These are phyloP conservation scores for Oostethus manadensis DNA, from an alignment of 2,113 vertebrate genomes.

Conservation along the genomic window DNA sequence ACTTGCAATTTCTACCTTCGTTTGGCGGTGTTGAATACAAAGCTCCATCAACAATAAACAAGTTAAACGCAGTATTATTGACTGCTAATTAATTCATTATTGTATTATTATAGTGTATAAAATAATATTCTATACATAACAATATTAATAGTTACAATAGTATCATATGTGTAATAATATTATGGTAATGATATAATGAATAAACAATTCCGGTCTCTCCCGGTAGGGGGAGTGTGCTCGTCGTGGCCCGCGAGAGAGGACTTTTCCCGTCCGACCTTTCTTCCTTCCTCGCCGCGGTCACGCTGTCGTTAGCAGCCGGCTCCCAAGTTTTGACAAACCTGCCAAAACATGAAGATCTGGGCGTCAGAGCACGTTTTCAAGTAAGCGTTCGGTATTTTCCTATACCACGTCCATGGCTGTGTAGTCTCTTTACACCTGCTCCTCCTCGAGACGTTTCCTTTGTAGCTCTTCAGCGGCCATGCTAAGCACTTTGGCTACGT, in stretches of 20 bases:
- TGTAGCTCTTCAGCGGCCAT: background rate
- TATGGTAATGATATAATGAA: too few species aligned
- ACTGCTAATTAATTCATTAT: too few species aligned
- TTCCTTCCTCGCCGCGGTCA: constrained; percentile 31
- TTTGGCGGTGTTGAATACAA: background rate
- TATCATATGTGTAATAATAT: too few species aligned
- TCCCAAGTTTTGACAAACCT: constrained; percentile 28
- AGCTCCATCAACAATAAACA: background rate
- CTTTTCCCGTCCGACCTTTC: background rate
- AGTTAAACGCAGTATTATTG: too few species aligned
- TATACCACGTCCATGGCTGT: background rate
- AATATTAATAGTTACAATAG: too few species aligned
- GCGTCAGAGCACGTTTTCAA: constrained; percentile 75
- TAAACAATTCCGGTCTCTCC: background rate
- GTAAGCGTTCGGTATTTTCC: constrained; percentile 45
- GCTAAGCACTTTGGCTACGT: constrained; percentile 1
- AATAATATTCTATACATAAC: too few species aligned
- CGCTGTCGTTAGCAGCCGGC: constrained; percentile 27
- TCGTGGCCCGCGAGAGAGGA: too few species aligned
- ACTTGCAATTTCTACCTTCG: too few species aligned
- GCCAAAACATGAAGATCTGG: constrained; percentile 74
- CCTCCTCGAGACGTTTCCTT: background rate
- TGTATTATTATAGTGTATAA: too few species aligned
- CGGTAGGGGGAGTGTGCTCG: constrained; percentile 11
- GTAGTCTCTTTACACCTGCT: background rate